Conservation (phyloP, 35 echinoderm and acorn worm species). For the Heliocidaris tuberculata region DNA sequence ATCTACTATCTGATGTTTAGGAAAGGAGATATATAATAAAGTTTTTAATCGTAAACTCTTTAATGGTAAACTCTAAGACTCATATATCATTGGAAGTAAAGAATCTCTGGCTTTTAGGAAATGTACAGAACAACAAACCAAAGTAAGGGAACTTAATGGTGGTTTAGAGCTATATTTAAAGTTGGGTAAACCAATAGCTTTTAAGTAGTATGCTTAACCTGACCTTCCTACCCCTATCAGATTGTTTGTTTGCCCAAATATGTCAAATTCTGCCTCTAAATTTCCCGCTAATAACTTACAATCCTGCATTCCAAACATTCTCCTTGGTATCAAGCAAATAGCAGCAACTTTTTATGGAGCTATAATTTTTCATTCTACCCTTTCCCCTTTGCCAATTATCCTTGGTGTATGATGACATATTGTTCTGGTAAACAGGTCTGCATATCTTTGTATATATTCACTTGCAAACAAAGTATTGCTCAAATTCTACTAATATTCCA, state of each 20-base stretch:
- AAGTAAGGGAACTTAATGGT: background rate
- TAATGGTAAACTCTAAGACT: no score
- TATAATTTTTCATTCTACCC: background rate
- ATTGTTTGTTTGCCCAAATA: slow-evolving; percentile 12
- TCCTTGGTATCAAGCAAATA: slow-evolving; percentile 1
- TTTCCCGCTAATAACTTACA: background rate
- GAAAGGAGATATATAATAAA: no score
- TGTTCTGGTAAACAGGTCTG: slow-evolving; percentile 4
- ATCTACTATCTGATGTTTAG: no score
- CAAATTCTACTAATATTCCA: no score
- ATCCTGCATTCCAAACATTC: slow-evolving; percentile 8
- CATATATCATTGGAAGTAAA: background rate
- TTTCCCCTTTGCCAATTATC: background rate
- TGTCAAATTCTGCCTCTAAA: background rate
- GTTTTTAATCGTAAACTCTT: no score
- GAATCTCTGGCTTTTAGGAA: background rate
- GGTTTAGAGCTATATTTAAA: background rate
- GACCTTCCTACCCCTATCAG: background rate
- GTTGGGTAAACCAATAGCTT: background rate
- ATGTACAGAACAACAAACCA: background rate
- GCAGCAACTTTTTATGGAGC: background rate
- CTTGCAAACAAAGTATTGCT: no score
- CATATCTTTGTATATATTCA: no score
- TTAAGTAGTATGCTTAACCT: background rate
- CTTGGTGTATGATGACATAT: slow-evolving; percentile 11